A percentile compares a stretch with the other conserved stretches of the same genome.
phyloP scores from a whole-genome alignment of 2,113 vertebrate genomes.

The Rhagologus leucostigma region DNA sequence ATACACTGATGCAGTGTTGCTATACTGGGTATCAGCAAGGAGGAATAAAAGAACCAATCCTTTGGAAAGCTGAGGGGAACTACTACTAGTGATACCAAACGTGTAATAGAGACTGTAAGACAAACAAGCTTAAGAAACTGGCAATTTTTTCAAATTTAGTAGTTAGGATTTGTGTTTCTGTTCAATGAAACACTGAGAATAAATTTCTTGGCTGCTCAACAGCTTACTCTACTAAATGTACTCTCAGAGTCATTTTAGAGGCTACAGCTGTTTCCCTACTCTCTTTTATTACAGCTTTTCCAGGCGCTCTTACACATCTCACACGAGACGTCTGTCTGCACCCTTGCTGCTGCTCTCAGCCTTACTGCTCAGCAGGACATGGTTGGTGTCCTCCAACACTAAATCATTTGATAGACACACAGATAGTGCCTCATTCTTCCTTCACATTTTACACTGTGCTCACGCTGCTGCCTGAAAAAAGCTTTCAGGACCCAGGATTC shows the following conservation, averaged over 20 bases:
- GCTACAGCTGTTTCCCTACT: slow-evolving; percentile 28
- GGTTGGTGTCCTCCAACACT: not conserved
- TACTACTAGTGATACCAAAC: not conserved
- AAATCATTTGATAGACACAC: not conserved
- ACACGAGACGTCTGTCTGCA: not conserved
- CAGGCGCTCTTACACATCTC: not conserved
- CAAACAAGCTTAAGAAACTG: not conserved
- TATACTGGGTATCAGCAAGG: not conserved
- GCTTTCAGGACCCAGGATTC: not conserved
- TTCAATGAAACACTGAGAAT: not conserved
- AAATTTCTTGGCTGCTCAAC: not conserved
- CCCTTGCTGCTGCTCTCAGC: not conserved
- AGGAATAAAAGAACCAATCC: not conserved
- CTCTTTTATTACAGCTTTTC: slow-evolving; percentile 29
- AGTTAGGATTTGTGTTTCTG: not conserved
- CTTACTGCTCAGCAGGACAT: not conserved
- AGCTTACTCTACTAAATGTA: not conserved
- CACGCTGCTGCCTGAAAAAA: not conserved
- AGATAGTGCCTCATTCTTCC: not conserved
- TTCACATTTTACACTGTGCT: not conserved
- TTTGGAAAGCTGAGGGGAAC: not conserved
- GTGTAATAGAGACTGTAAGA: not conserved
- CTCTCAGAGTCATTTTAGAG: not conserved
- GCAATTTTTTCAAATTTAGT: not conserved
- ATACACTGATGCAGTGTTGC: not conserved